Percentiles rank a stretch among this genome's conserved stretches.
These are phyloP conservation scores for Apis mellifera DNA, from an alignment of 1,140 invertebrate species.

Conservation along the genomic window Amel_HAv3.1 CM009935.2:3501501-3502000, in stretches of 20 bases:
- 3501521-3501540: slow-evolving; percentile 31
- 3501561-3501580: neutral
- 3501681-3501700: neutral
- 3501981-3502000: slow-evolving; percentile 64
- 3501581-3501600: neutral
- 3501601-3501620: slow-evolving; percentile 44
- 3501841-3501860: neutral
- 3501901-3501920: slow-evolving; percentile 32
- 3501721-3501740: slow-evolving; percentile 9
- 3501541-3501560: neutral
- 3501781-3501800: slow-evolving; percentile 2
- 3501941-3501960: slow-evolving; percentile 23
- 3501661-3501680: neutral
- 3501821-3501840: slow-evolving; percentile 37
- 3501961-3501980: slow-evolving; percentile 23
- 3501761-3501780: neutral
- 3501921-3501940: slow-evolving; percentile 36
- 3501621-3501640: slow-evolving; percentile 37
- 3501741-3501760: slow-evolving; percentile 6
- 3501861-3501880: slow-evolving; percentile 31
- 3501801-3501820: slow-evolving; percentile 47
- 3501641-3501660: slow-evolving; percentile 54
- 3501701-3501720: neutral
- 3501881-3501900: slow-evolving; percentile 30
- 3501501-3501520: slow-evolving; percentile 56